These are phyloP conservation scores for Hypothenemus hampei DNA, from an alignment of 1,140 invertebrate genomes.

Conservation along the genomic window DNA sequence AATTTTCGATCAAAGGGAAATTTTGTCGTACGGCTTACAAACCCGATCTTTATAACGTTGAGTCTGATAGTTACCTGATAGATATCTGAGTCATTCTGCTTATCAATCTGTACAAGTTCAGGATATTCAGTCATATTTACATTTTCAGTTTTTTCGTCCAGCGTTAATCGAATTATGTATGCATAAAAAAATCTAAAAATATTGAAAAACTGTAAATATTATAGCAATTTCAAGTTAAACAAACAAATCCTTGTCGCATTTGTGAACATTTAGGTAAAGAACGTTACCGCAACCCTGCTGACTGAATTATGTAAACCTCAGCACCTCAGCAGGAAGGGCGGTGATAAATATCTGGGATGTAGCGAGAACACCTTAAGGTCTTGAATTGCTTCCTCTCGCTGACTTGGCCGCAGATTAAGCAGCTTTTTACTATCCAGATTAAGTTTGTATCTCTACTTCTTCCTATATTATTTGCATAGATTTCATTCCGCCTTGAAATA, in stretches of 20 bases:
- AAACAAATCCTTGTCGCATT: conserved; percentile 11
- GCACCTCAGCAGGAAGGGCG: conserved; percentile 11
- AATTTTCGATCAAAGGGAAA: too few relatives aligned
- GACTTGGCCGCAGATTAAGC: conserved; percentile 7
- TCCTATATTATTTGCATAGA: background rate
- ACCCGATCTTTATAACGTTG: too few relatives aligned
- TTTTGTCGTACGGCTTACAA: too few relatives aligned
- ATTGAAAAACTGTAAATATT: too few relatives aligned
- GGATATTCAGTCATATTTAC: background rate
- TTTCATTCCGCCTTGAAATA: background rate
- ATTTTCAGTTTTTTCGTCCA: too few relatives aligned
- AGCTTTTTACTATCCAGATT: conserved; percentile 4
- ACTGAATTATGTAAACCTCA: conserved; percentile 16
- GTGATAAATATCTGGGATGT: conserved; percentile 12
- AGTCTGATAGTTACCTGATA: too few relatives aligned
- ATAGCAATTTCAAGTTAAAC: too few relatives aligned
- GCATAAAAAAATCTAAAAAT: too few relatives aligned
- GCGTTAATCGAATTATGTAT: background rate
- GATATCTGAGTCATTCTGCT: too few relatives aligned
- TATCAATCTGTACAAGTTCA: background rate
- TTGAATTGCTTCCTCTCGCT: conserved; percentile 4
- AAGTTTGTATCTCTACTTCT: background rate
- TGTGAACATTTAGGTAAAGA: conserved; percentile 8
- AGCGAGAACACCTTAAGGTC: conserved; percentile 6
- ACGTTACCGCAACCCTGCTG: conserved; percentile 6